These are phyloP conservation scores for Taurulus bubalis DNA, from an alignment of 2,113 vertebrate genomes.

Conservation along the genomic window DNA sequence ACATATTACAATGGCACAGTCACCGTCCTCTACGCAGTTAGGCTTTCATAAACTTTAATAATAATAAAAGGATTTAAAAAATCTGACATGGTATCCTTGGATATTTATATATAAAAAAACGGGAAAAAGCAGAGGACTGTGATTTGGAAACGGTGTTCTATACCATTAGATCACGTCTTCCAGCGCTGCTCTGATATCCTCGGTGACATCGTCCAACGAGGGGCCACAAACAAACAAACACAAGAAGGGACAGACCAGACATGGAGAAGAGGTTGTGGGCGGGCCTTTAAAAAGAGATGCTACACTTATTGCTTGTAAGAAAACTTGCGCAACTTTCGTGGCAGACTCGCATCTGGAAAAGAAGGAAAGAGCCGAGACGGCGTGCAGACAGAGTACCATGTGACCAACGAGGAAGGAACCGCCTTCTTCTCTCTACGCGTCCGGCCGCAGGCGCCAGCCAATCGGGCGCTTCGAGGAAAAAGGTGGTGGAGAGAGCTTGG, in stretches of 20 bases:
- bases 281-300: conserved; percentile 82
- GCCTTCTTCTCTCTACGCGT: not conserved
- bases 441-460: conserved; percentile 36
- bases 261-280: conserved; percentile 58
- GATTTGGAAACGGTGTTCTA: conserved; percentile 32
- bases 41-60: too few relatives aligned
- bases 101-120: conserved; percentile 18
- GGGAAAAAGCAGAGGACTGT: conserved; percentile 17
- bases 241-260: not conserved
- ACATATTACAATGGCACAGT: too few relatives aligned
- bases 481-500: conserved; percentile 89
- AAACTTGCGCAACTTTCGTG: conserved; percentile 82
- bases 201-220: conserved; percentile 20
- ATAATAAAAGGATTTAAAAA: conserved; percentile 10
- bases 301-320: conserved; percentile 92
- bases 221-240: conserved; percentile 1
- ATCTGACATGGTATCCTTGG: conserved; percentile 54
- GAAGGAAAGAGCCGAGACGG: conserved; percentile 75
- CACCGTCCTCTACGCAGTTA: too few relatives aligned
- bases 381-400: conserved; percentile 76
- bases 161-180: conserved; percentile 49
- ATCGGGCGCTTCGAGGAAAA: too few relatives aligned
- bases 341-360: conserved; percentile 81
- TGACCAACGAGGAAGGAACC: not conserved
- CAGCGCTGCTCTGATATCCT: conserved; percentile 49